phyloP scores from a whole-genome alignment of 2,113 vertebrate species.

The Poeciliopsis retropinna region DNA sequence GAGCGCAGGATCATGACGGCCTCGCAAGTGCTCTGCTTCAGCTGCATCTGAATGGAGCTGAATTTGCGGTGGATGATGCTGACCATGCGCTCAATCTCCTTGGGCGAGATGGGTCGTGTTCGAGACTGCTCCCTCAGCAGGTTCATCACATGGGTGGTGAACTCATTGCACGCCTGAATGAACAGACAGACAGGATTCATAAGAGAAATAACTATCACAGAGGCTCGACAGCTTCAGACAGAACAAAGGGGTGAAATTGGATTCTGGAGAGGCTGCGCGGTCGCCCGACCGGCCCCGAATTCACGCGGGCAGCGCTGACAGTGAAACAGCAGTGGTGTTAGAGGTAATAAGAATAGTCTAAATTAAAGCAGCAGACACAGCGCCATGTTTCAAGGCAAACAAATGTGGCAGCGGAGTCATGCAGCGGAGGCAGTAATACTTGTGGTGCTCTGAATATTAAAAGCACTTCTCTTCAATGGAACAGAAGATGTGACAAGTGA shows the following conservation, averaged over 20 bases:
- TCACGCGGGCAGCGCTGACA: slow-evolving; percentile 37
- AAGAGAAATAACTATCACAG: slow-evolving; percentile 62
- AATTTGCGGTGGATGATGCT: slow-evolving; percentile 99
- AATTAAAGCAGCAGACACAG: slow-evolving; percentile 60
- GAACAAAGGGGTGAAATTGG: slow-evolving; percentile 68
- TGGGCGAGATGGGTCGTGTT: slow-evolving; percentile 96
- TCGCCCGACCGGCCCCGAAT: slow-evolving; percentile 38
- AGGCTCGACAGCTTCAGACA: slow-evolving; percentile 44
- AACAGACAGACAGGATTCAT: slow-evolving; percentile 71
- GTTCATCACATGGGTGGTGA: slow-evolving; percentile 99
- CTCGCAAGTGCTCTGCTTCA: slow-evolving; percentile 99
- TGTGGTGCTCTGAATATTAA: slow-evolving; percentile 65
- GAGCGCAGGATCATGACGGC: slow-evolving; percentile 99
- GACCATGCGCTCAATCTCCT: slow-evolving; percentile 99
- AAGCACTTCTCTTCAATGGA: slow-evolving; percentile 72
- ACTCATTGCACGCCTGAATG: slow-evolving; percentile 85
- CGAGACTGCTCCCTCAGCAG: slow-evolving; percentile 97
- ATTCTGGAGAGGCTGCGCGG: slow-evolving; percentile 56
- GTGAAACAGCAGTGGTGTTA: slow-evolving; percentile 43
- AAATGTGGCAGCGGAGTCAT: slow-evolving; percentile 54
- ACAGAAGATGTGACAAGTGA: slow-evolving; percentile 76
- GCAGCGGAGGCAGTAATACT: slow-evolving; percentile 56
- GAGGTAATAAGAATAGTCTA: slow-evolving; percentile 53
- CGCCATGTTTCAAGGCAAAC: slow-evolving; percentile 54
- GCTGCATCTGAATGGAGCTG: slow-evolving; percentile 99